phyloP scores from a whole-genome alignment of 2,113 vertebrate species.

The Lophotis ruficrista region DNA sequence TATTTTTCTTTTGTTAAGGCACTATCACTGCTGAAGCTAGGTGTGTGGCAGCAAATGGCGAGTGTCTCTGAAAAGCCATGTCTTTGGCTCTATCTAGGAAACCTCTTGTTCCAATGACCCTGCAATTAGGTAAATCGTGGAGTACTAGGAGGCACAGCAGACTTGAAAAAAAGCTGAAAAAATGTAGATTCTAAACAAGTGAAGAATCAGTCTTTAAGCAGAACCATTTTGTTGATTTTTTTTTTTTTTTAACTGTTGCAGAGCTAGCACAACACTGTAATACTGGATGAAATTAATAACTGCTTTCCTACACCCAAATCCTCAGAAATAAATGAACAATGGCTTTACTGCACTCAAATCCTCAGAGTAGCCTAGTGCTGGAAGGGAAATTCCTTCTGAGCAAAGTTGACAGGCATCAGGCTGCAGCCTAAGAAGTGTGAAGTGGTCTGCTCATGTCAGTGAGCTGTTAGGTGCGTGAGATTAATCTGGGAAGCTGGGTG shows the following conservation, averaged over 20 bases:
- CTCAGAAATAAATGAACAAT: background rate
- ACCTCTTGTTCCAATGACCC: background rate
- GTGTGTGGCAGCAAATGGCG: background rate
- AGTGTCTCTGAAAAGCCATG: background rate
- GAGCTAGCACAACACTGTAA: background rate
- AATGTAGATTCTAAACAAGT: accelerated
- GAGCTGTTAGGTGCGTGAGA: background rate
- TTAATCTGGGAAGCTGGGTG: background rate
- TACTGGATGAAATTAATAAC: background rate
- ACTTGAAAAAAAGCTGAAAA: background rate
- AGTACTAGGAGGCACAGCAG: background rate
- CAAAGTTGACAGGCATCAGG: background rate
- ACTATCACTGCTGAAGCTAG: background rate
- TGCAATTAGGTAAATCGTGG: background rate
- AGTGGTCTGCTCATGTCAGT: background rate
- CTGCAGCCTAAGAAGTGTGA: background rate
- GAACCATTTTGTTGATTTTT: background rate
- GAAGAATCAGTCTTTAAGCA: background rate
- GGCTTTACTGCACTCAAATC: background rate
- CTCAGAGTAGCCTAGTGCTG: background rate
- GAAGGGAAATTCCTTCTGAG: background rate
- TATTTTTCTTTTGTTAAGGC: background rate
- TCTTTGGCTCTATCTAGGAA: background rate
- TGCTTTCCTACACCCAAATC: background rate
- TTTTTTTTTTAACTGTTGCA: background rate